phyloP scores from a whole-genome alignment of 2,888 invertebrate genomes.

The Ichneumoninae sp. region DNA sequence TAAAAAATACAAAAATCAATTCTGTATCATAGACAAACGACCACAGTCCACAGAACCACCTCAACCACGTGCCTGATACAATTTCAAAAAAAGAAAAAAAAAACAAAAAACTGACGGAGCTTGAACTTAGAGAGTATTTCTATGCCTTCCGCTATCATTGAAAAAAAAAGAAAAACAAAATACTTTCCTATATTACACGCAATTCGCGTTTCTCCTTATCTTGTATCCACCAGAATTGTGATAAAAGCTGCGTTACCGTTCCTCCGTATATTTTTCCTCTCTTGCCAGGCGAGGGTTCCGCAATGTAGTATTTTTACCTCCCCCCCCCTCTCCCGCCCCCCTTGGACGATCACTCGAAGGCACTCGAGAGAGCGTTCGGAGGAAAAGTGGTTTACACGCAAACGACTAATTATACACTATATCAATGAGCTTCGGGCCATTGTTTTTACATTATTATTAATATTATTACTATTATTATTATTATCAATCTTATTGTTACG shows the following conservation, averaged over 20 bases:
- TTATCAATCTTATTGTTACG: conserved; percentile 24
- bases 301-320: conserved; percentile 25
- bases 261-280: conserved; percentile 48
- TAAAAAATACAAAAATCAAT: not conserved
- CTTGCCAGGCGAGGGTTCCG: conserved; percentile 28
- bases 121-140: conserved; percentile 2
- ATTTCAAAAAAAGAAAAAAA: conserved; percentile 22
- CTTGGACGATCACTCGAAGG: conserved; percentile 23
- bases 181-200: not conserved
- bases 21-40: conserved; percentile 6
- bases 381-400: conserved; percentile 51
- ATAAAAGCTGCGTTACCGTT: conserved; percentile 63
- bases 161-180: not conserved
- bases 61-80: conserved; percentile 43
- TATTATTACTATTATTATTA: not conserved
- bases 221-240: conserved; percentile 62
- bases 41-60: conserved; percentile 15
- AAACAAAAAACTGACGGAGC: not conserved
- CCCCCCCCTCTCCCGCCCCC: not conserved
- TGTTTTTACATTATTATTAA: conserved; percentile 44
- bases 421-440: conserved; percentile 55
- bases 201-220: conserved; percentile 39
- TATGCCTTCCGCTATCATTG: conserved; percentile 6
- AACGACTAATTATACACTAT: conserved; percentile 55
- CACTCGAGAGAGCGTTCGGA: conserved; percentile 23